Percentiles rank a stretch among this genome's conserved stretches.
phyloP scores from a whole-genome alignment of 2,113 vertebrate genomes.

The Rhinogobius similis region DNA sequence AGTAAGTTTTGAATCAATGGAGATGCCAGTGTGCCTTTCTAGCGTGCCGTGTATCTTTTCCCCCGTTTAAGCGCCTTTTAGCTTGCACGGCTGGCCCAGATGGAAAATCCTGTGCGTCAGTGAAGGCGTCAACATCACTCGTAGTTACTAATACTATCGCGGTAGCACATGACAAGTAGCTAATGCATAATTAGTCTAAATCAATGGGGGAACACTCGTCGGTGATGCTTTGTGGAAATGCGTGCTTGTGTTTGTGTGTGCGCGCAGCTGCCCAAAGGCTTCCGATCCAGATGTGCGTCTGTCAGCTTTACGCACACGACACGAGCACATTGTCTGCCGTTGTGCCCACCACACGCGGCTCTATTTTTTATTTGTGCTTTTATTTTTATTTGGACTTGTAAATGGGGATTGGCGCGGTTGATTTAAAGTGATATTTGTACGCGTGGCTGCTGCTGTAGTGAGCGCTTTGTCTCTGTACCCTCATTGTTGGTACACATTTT shows the following conservation, averaged over 20 bases:
- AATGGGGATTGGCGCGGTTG: conserved; percentile 43
- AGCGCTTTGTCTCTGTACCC: conserved; percentile 78
- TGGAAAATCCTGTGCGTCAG: conserved; percentile 80
- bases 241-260: conserved; percentile 34
- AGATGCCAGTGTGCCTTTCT: conserved; percentile 16
- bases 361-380: conserved; percentile 2
- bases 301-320: conserved; percentile 62
- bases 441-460: conserved; percentile 30
- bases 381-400: conserved; percentile 38
- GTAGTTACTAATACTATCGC: conserved; percentile 57
- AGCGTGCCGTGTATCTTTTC: conserved; percentile 28
- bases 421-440: conserved; percentile 50
- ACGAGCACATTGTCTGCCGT: conserved; percentile 57
- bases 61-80: conserved; percentile 41
- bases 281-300: conserved; percentile 84
- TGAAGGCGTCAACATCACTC: conserved; percentile 73
- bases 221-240: conserved; percentile 24
- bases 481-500: conserved; percentile 78
- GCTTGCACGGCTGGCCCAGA: conserved; percentile 55
- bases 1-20: conserved; percentile 54
- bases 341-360: conserved; percentile 47
- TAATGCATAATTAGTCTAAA: conserved; percentile 49
- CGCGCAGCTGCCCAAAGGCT: conserved; percentile 64
- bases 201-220: conserved; percentile 55
- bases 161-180: conserved; percentile 36